Percentiles rank a stretch among this genome's conserved stretches.
Evolutionary conservation across 1,140 invertebrate species (phyloP).

Genomic region (Macrotrachela quadricornifera): DNA sequence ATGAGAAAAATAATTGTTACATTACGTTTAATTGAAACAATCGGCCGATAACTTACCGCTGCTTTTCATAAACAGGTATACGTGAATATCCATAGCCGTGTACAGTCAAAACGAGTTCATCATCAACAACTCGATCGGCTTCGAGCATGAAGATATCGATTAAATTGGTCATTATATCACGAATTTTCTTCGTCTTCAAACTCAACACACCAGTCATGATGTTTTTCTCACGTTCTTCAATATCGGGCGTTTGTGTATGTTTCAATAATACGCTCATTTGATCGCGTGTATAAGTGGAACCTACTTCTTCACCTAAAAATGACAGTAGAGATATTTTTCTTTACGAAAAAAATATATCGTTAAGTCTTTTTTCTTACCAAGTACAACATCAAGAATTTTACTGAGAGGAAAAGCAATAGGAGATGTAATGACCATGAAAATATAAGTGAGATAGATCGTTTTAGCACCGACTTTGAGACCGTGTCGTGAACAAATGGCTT

Average conservation of each 20-base stretch:
- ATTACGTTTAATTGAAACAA: background rate
- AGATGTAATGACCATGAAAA: constrained; percentile 80
- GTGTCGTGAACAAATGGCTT: constrained; percentile 19
- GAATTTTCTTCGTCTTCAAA: constrained; percentile 15
- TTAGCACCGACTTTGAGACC: constrained; percentile 70
- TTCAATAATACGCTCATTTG: constrained; percentile 5
- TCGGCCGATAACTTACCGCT: background rate
- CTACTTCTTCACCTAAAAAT: constrained; percentile 24
- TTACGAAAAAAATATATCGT: too few relatives aligned
- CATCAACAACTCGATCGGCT: constrained; percentile 10
- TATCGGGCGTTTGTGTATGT: background rate
- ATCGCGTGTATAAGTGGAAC: constrained; percentile 4
- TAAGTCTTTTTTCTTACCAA: constrained; percentile 39
- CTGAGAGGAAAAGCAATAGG: constrained; percentile 84
- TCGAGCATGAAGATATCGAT: constrained; percentile 18
- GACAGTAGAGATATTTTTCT: too few relatives aligned
- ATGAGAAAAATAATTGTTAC: background rate
- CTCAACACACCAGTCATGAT: constrained; percentile 18
- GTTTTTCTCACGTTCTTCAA: constrained; percentile 14
- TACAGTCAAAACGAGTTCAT: constrained; percentile 7
- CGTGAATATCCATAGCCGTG: constrained; percentile 9
- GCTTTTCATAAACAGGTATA: constrained; percentile 10
- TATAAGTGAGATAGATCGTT: constrained; percentile 72
- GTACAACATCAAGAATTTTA: constrained; percentile 61
- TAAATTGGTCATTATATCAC: constrained; percentile 16